These are phyloP conservation scores for Dryococelus australis DNA, from an alignment of 2,888 invertebrate species.

Conservation along the genomic window DNA sequence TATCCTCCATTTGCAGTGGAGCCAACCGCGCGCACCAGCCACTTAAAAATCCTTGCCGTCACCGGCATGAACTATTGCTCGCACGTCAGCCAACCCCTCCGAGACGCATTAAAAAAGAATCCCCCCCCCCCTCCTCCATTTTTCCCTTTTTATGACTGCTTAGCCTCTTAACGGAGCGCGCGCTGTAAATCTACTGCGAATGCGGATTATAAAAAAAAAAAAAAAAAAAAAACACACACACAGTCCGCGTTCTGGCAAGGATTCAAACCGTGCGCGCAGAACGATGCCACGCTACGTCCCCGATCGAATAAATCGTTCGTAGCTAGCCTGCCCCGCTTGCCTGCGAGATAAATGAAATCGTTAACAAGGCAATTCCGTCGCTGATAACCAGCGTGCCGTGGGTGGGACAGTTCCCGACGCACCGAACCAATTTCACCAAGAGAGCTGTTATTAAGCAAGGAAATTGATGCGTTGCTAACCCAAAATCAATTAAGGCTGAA, in stretches of 20 bases:
- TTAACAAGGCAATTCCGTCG: neutral
- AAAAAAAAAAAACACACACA: too few relatives aligned
- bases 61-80: neutral
- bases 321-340: neutral
- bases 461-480: too few relatives aligned
- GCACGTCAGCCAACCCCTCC: slow-evolving; percentile 6
- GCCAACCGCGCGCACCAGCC: neutral
- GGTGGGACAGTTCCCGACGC: too few relatives aligned
- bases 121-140: neutral
- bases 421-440: too few relatives aligned
- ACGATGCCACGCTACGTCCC: neutral
- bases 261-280: neutral
- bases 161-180: neutral
- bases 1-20: slow-evolving; percentile 3
- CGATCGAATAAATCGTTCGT: neutral
- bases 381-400: too few relatives aligned
- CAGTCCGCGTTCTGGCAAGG: neutral
- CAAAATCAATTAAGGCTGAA: too few relatives aligned
- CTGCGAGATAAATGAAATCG: neutral
- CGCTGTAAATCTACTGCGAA: neutral
- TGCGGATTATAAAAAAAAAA: neutral
- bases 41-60: neutral
- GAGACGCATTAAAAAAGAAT: neutral
- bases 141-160: neutral
- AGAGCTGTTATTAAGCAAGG: too few relatives aligned